Conservation (phyloP, 2,888 invertebrate species). For the Nomada flava region DNA sequence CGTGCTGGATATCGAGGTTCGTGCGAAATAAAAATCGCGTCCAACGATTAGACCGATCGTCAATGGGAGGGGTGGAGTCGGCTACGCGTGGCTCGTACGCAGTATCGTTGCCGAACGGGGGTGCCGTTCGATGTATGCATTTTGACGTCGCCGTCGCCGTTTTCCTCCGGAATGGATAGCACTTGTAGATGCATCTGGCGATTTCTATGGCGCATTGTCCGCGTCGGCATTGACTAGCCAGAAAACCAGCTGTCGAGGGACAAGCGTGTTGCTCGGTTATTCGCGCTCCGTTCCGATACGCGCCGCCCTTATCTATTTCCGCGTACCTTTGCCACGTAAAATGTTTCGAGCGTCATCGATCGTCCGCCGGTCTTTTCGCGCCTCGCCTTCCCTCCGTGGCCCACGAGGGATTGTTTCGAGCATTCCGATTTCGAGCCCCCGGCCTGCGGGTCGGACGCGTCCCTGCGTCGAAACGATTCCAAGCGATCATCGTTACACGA, state of each 20-base stretch:
- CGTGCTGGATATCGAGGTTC: neutral
- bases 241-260: constrained; percentile 48
- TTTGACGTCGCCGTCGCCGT: constrained; percentile 54
- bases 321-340: constrained; percentile 31
- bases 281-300: constrained; percentile 40
- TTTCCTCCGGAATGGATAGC: constrained; percentile 43
- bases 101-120: constrained; percentile 20
- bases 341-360: constrained; percentile 35
- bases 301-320: constrained; percentile 46
- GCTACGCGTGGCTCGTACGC: constrained; percentile 26
- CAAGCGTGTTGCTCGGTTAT: constrained; percentile 10
- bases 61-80: constrained; percentile 1
- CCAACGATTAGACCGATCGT: constrained; percentile 19
- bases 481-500: constrained; percentile 5
- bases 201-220: constrained; percentile 68
- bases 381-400: neutral
- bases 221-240: constrained; percentile 41
- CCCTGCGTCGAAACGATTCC: neutral
- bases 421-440: neutral
- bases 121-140: constrained; percentile 35
- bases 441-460: too few species aligned
- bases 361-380: neutral
- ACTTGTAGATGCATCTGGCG: constrained; percentile 50
- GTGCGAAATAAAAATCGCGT: neutral
- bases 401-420: constrained; percentile 1